These are phyloP conservation scores for Epinephelus coioides DNA, from an alignment of 2,797 vertebrate species.

Conservation along the genomic window DNA sequence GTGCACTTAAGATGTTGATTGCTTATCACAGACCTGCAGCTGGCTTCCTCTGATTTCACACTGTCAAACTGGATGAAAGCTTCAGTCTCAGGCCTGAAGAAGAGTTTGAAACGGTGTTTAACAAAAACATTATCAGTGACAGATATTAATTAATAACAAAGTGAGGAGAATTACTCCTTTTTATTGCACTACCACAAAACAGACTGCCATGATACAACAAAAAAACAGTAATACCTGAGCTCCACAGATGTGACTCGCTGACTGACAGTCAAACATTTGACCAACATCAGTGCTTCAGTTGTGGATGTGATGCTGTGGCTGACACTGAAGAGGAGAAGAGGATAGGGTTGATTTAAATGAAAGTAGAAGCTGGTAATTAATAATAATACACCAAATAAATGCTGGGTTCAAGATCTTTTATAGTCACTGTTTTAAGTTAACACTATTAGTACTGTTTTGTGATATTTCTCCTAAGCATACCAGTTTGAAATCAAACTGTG, in stretches of 20 bases:
- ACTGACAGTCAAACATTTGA: constrained; percentile 79
- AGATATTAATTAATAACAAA: background rate
- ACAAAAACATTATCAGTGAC: background rate
- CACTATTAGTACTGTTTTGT: no score
- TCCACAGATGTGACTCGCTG: constrained; percentile 81
- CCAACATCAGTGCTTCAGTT: constrained; percentile 74
- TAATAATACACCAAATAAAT: background rate
- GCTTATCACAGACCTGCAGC: constrained; percentile 76
- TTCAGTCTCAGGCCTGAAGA: constrained; percentile 68
- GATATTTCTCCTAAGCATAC: background rate
- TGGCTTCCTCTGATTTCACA: constrained; percentile 60
- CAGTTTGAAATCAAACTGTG: no score
- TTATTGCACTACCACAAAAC: background rate
- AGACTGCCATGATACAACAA: background rate
- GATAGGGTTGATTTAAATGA: background rate
- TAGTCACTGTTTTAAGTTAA: background rate
- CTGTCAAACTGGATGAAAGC: constrained; percentile 75
- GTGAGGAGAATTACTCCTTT: background rate
- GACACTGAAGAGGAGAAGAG: constrained; percentile 77
- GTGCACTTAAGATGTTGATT: background rate
- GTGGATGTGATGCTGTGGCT: constrained; percentile 77
- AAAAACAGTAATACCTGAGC: constrained; percentile 81
- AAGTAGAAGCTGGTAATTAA: background rate
- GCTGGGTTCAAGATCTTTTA: background rate
- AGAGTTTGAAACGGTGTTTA: constrained; percentile 9